Evolutionary conservation across 2,888 invertebrate species (phyloP).

Genomic region (Caradrina kadenii): DNA sequence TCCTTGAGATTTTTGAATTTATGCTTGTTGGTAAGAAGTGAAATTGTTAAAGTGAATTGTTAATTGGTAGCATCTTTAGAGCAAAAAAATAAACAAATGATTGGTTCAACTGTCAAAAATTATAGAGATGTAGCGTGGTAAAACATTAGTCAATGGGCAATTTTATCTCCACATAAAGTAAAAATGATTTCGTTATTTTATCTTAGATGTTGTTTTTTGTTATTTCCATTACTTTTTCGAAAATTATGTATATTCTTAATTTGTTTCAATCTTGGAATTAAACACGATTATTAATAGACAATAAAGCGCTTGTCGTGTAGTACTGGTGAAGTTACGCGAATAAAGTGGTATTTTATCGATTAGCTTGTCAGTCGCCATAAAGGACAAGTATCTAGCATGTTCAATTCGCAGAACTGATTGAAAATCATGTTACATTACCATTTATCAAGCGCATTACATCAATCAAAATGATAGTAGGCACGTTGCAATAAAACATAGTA

Average conservation of each 20-base stretch:
- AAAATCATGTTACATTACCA: constrained; percentile 19
- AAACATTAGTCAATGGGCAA: constrained; percentile 6
- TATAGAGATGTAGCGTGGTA: constrained; percentile 7
- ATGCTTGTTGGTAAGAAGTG: constrained; percentile 28
- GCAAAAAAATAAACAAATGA: neutral
- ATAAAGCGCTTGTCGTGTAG: constrained; percentile 1
- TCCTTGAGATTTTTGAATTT: constrained; percentile 23
- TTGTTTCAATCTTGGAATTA: constrained; percentile 5
- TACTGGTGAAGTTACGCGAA: neutral
- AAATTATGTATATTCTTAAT: neutral
- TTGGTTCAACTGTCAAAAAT: neutral
- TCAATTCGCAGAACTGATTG: constrained; percentile 27
- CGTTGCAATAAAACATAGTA: constrained; percentile 54
- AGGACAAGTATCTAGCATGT: constrained; percentile 2
- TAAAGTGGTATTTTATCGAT: constrained; percentile 16
- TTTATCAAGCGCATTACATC: constrained; percentile 43
- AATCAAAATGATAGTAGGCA: constrained; percentile 34
- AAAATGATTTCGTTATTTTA: too few relatives aligned
- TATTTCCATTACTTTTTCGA: too few relatives aligned
- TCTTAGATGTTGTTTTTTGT: neutral
- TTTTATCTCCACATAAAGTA: constrained; percentile 1
- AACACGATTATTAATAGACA: constrained; percentile 8
- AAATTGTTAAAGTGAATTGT: neutral
- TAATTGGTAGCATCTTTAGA: constrained; percentile 4
- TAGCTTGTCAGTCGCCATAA: constrained; percentile 3